Conservation (phyloP, 2,888 invertebrate species). For the Nomada flava region DNA sequence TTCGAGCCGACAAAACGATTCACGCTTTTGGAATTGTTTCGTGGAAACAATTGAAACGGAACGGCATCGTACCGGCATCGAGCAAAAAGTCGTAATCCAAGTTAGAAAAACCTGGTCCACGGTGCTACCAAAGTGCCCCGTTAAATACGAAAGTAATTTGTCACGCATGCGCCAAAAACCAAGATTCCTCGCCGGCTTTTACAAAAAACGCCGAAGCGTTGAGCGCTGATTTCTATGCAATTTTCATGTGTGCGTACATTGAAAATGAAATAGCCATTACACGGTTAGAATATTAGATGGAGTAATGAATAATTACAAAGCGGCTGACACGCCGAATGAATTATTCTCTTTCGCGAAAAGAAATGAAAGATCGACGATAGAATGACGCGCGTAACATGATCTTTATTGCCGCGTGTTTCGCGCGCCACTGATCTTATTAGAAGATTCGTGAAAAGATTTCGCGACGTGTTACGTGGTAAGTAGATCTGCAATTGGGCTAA, state of each 20-base stretch:
- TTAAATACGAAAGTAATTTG: conserved; percentile 5
- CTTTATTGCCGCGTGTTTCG: not conserved
- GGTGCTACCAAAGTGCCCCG: conserved; percentile 4
- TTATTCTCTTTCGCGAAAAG: not conserved
- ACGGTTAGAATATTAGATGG: not conserved
- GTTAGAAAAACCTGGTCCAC: conserved; percentile 35
- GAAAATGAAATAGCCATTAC: not conserved
- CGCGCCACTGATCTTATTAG: not conserved
- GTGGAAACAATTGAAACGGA: conserved; percentile 24
- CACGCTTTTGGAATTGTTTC: conserved; percentile 26
- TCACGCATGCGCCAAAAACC: not conserved
- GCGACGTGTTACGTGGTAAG: no score
- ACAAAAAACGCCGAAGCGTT: not conserved
- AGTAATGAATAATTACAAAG: no score
- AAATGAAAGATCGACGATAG: not conserved
- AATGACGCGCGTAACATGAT: not conserved
- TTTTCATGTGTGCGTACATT: not conserved
- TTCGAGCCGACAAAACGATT: conserved; percentile 8
- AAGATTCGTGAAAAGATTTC: not conserved
- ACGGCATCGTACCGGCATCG: not conserved
- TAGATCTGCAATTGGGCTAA: not conserved
- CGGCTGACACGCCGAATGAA: not conserved
- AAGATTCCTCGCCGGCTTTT: not conserved
- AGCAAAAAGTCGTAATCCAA: conserved; percentile 10
- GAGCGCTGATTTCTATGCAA: not conserved